Evolutionary conservation across 2,888 invertebrate species (phyloP).

Genomic region (Agapetus fuscipes): DNA sequence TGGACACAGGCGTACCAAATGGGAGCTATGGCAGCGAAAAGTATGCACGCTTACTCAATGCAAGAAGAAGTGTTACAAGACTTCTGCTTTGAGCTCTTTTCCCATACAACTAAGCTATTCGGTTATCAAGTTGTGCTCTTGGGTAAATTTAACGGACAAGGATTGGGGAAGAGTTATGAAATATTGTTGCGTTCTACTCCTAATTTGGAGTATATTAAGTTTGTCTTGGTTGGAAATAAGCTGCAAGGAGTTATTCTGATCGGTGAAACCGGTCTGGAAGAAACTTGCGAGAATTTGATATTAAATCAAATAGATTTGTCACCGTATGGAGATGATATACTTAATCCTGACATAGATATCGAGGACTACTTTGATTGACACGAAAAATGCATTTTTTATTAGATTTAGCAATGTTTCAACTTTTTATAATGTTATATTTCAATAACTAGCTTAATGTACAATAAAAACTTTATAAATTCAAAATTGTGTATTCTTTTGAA

Average conservation of each 20-base stretch:
- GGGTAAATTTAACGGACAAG: conserved; percentile 90
- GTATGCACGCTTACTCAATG: conserved; percentile 61
- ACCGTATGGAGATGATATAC: conserved; percentile 79
- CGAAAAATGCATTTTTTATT: too few species aligned
- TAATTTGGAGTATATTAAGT: conserved; percentile 75
- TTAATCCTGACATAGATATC: conserved; percentile 93
- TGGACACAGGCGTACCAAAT: conserved; percentile 99
- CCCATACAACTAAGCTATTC: conserved; percentile 93
- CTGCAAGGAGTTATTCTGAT: conserved; percentile 92
- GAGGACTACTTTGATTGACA: conserved; percentile 96
- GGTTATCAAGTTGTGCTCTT: conserved; percentile 87
- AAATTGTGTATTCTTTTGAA: too few species aligned
- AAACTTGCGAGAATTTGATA: conserved; percentile 96
- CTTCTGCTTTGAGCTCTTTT: conserved; percentile 95
- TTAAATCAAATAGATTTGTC: conserved; percentile 87
- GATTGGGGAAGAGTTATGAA: conserved; percentile 69
- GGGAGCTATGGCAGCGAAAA: conserved; percentile 89
- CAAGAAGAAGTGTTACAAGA: conserved; percentile 68
- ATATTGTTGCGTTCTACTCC: conserved; percentile 76
- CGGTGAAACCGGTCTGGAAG: conserved; percentile 95
- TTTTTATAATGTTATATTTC: too few species aligned
- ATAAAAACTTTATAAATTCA: too few species aligned
- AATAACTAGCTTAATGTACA: too few species aligned
- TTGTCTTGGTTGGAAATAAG: conserved; percentile 71
- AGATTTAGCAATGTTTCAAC: too few species aligned